A percentile compares a stretch with the other conserved stretches of the same genome.
phyloP scores from a whole-genome alignment of 2,888 invertebrate genomes.

The Drosophila rubida region DNA sequence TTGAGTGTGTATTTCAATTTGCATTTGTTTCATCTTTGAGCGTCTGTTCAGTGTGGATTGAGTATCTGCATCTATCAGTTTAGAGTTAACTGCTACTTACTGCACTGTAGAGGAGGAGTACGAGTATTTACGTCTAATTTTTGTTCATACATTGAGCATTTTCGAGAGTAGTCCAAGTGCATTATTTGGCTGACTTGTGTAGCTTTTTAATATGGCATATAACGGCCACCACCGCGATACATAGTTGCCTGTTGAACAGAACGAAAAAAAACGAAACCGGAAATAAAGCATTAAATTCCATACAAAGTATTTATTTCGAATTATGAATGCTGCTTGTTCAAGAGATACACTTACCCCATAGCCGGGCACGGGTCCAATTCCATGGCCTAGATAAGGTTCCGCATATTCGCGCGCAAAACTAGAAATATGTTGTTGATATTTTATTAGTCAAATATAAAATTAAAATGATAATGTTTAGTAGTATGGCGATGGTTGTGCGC shows the following conservation, averaged over 20 bases:
- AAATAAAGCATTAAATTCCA: not conserved
- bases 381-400: slow-evolving; percentile 97
- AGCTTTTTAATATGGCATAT: slow-evolving; percentile 93
- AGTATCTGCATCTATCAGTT: slow-evolving; percentile 65
- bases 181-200: slow-evolving; percentile 76
- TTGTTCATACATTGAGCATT: slow-evolving; percentile 77
- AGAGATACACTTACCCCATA: slow-evolving; percentile 92
- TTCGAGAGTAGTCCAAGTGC: slow-evolving; percentile 76
- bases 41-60: slow-evolving; percentile 62
- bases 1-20: slow-evolving; percentile 29
- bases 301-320: not conserved
- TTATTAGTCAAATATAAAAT: slow-evolving; percentile 40
- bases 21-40: slow-evolving; percentile 55
- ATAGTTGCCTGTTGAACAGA: slow-evolving; percentile 90
- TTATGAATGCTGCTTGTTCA: not conserved
- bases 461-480: slow-evolving; percentile 7
- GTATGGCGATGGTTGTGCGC: slow-evolving; percentile 9
- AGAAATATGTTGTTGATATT: slow-evolving; percentile 56
- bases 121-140: slow-evolving; percentile 70
- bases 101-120: slow-evolving; percentile 57
- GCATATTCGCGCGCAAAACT: slow-evolving; percentile 96
- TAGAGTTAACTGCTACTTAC: slow-evolving; percentile 71
- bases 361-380: slow-evolving; percentile 98
- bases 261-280: not conserved
- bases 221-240: slow-evolving; percentile 96